Percentiles rank a stretch among this genome's conserved stretches.
Conservation (phyloP, 2,888 invertebrate species). For the Electrophaes corylata region DNA sequence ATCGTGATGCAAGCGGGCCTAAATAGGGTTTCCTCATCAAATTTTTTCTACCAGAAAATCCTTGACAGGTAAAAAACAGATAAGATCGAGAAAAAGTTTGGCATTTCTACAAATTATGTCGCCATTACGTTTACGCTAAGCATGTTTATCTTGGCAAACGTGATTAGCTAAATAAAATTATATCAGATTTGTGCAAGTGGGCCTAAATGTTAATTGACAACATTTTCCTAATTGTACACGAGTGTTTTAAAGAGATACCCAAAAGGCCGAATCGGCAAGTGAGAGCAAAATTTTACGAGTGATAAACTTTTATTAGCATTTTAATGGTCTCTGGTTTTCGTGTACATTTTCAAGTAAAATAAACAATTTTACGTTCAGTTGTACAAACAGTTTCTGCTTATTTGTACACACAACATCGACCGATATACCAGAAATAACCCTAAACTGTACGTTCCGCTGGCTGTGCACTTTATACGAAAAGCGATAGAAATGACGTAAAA, state of each 20-base stretch:
- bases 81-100: too few species aligned
- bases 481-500: conserved; percentile 34
- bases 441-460: background rate
- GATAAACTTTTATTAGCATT: conserved; percentile 32
- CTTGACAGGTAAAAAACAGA: too few species aligned
- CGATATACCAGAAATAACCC: conserved; percentile 19
- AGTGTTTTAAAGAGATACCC: conserved; percentile 15
- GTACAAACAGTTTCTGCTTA: conserved; percentile 18
- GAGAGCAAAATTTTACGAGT: conserved; percentile 19
- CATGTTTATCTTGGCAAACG: too few species aligned
- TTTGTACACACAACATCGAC: conserved; percentile 26
- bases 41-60: too few species aligned
- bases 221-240: background rate
- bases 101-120: too few species aligned
- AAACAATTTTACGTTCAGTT: conserved; percentile 1
- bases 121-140: too few species aligned
- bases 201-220: conserved; percentile 9
- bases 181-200: too few species aligned
- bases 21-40: too few species aligned
- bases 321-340: conserved; percentile 23
- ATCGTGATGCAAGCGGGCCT: too few species aligned
- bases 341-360: conserved; percentile 18
- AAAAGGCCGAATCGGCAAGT: conserved; percentile 8
- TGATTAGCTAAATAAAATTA: too few species aligned
- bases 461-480: conserved; percentile 15